Evolutionary conservation across 2,113 vertebrate species (phyloP).

Genomic region (Probosciger aterrimus): DNA sequence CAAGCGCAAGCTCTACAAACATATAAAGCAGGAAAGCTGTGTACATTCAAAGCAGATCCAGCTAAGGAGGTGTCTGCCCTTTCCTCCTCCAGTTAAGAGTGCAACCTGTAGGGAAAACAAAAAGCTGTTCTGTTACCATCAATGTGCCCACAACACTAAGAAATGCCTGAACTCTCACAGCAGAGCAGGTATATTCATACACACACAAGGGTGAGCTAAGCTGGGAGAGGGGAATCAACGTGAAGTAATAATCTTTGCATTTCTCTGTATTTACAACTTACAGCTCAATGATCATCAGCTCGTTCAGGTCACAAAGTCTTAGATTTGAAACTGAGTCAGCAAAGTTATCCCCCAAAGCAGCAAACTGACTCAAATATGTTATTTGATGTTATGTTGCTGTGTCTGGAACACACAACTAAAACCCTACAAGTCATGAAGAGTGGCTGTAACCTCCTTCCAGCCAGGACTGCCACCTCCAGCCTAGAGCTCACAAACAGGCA

Average conservation of each 20-base stretch:
- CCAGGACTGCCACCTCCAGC: not conserved
- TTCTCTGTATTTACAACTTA: too few relatives aligned
- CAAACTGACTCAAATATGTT: not conserved
- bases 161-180: not conserved
- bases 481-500: not conserved
- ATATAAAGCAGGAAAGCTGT: not conserved
- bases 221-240: fast-evolving
- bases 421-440: fast-evolving
- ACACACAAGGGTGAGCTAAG: not conserved
- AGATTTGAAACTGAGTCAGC: not conserved
- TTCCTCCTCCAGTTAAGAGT: not conserved
- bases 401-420: not conserved
- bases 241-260: not conserved
- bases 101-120: not conserved
- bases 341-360: not conserved
- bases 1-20: not conserved
- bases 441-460: not conserved
- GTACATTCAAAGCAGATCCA: not conserved
- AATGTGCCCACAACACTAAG: not conserved
- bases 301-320: too few relatives aligned
- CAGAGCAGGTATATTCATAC: not conserved
- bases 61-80: not conserved
- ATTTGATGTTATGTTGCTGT: fast-evolving
- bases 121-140: too few relatives aligned
- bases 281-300: not conserved